Evolutionary conservation across 1,140 invertebrate genomes (phyloP), one percentile per base, ranked within the genome.

Genomic region (Lamellibrachia luymesi): DNA sequence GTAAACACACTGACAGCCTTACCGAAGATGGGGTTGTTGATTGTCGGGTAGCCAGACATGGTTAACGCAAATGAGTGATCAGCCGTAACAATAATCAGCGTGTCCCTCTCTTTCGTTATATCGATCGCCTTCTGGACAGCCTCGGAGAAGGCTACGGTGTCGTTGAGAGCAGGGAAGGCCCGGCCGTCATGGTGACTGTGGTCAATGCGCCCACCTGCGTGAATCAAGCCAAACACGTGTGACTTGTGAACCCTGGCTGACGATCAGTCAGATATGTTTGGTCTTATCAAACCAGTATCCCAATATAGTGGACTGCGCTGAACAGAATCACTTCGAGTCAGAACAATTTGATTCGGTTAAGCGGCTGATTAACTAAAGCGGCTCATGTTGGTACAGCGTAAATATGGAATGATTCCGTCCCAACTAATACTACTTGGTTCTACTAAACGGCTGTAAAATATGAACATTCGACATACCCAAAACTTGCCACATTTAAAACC

Each of bases 51-150:
- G 22, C 95, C 95, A 4, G 94, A 94, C 1, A 96, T 95, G 92
- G 94, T 95, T 93, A 96, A 95, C 5, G 94, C 95, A 94, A 97
- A 97, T 0, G 96, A 97, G 96, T 99, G 98, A 96, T 99, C 98
- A 93, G 98, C 98, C 0, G 98, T 99, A 4, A 99, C 98, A n/a
- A 99, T 97, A 0, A 99, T 97, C 4, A 99, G 96, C 0, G 98
- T 99, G 92, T 99, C 97, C 0, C 97, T 95, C 4, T 96, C 93
- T 92, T 97, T 94, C 0, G 97, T 97, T 95, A 98, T 96, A 27
- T 96, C 94, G 2, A 97, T 80, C 0, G 98, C 98, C 1, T 96
- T 95, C 91, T 97, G 96, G 2, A 99, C 97, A 2, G 96, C 95
- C 89, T 98, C 97, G 90, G 98, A 98, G 92, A 99, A 97, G 25